Evolutionary conservation across 1,140 invertebrate species (phyloP).

Genomic region (Nylanderia fulva): DNA sequence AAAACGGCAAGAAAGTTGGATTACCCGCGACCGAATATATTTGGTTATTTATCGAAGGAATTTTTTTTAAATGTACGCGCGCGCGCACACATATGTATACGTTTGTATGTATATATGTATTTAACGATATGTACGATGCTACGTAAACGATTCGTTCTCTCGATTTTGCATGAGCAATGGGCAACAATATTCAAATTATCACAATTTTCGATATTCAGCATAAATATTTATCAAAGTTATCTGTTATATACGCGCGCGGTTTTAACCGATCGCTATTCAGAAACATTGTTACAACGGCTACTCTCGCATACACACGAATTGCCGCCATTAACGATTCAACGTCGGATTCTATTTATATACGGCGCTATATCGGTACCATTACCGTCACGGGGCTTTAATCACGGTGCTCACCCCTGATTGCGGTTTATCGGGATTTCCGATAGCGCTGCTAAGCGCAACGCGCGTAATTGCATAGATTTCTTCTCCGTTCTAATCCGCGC

Average conservation of each 20-base stretch:
- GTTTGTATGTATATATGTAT: neutral
- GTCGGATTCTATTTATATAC: slow-evolving; percentile 63
- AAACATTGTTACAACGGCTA: slow-evolving; percentile 53
- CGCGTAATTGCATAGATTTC: slow-evolving; percentile 60
- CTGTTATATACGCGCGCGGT: slow-evolving; percentile 29
- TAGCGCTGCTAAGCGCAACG: slow-evolving; percentile 48
- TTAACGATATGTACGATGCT: neutral
- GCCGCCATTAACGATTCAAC: slow-evolving; percentile 59
- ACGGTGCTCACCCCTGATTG: slow-evolving; percentile 57
- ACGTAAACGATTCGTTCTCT: neutral
- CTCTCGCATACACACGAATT: slow-evolving; percentile 44
- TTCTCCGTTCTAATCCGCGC: slow-evolving; percentile 47
- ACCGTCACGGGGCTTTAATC: slow-evolving; percentile 57
- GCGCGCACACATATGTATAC: neutral
- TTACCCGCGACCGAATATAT: neutral
- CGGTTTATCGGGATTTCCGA: slow-evolving; percentile 61
- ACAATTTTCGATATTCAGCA: slow-evolving; percentile 31
- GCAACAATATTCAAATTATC: slow-evolving; percentile 23
- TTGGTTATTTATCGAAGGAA: slow-evolving; percentile 2
- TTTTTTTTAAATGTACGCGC: neutral
- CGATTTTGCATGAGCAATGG: slow-evolving; percentile 5
- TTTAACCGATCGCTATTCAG: slow-evolving; percentile 42
- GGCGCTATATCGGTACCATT: slow-evolving; percentile 56
- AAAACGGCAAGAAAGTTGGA: slow-evolving; percentile 12
- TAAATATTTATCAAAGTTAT: slow-evolving; percentile 55